Base-by-base conservation (phyloP, 1,140 invertebrate species). In the Lanistes nyassanus region DNA sequence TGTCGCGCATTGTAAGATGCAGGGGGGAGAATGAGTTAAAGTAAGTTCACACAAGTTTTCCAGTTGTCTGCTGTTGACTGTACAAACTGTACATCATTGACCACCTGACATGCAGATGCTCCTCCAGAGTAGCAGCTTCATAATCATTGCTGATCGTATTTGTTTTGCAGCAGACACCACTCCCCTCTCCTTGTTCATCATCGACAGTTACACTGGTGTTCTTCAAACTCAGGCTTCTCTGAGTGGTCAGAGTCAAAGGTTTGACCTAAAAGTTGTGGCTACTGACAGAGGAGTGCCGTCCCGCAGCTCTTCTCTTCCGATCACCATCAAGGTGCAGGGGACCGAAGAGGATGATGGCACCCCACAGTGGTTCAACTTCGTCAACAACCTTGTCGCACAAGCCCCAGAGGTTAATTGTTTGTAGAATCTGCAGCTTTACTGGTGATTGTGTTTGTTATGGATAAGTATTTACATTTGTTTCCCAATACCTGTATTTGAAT, bases 261-360 rank as follows among this genome's bases (percentile, higher is more conserved):
- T 76, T 60, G 58, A 66, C 19, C 55, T 78, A 23, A 26, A 68
- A 6, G 73, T 82, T 34, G n/a, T 56, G 16, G 83, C 81, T 6
- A 51, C n/a, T 16, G 81, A 84, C 70, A 55, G 64, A 16, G 80
- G 81, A 1, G 56, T 42, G 19, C 79, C 79, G 29, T 69, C 76
- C 26, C 34, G 51, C 21, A 72, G 70, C 36, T 73, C 42, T 13
- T 23, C 58, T 9, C 71, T 77, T 0, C 68, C 42, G 3, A 58
- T 84, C 21, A 37, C 56, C 34, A 77, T 84, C 37, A 76, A 78
- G 37, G 70, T 84, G 2, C 78, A 78, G 16, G 80, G 79, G 62
- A 79, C 79, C 64, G 80, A 84, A 42, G 67, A 81, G 55, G 77
- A 82, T 72, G 80, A 84, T 72, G 83, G 83, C 36, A 71, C 69